phyloP scores from a whole-genome alignment of 2,888 invertebrate genomes.

The Eulithis prunata region DNA sequence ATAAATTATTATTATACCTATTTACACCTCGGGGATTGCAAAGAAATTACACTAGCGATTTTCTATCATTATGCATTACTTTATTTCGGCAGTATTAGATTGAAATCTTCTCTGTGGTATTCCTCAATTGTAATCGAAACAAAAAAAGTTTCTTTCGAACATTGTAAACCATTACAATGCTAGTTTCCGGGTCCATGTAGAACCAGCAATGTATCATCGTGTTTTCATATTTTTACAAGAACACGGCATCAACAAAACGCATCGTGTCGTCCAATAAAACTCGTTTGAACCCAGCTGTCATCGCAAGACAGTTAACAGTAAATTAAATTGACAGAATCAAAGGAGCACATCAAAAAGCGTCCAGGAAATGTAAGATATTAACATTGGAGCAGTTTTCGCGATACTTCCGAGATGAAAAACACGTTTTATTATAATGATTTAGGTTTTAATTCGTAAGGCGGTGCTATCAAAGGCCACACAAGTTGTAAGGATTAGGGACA shows the following conservation, averaged over 20 bases:
- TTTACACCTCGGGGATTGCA: too few relatives aligned
- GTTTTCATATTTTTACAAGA: slow-evolving; percentile 14
- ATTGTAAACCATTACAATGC: too few relatives aligned
- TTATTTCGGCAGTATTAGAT: too few relatives aligned
- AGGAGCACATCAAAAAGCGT: slow-evolving; percentile 49
- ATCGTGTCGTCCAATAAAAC: slow-evolving; percentile 28
- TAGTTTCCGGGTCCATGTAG: too few relatives aligned
- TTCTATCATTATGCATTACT: too few relatives aligned
- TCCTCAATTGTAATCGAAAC: too few relatives aligned
- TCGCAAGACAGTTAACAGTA: slow-evolving; percentile 45
- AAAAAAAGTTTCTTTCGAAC: too few relatives aligned
- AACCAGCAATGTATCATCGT: background rate
- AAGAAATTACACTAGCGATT: too few relatives aligned
- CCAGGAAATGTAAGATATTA: slow-evolving; percentile 47
- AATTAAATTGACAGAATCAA: slow-evolving; percentile 57
- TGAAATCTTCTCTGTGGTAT: too few relatives aligned
- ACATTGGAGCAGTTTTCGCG: slow-evolving; percentile 34
- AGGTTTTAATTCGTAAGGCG: slow-evolving; percentile 27
- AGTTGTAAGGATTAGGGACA: slow-evolving; percentile 13
- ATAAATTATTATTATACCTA: too few relatives aligned
- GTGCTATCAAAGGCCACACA: slow-evolving; percentile 35
- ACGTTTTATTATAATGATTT: slow-evolving; percentile 29
- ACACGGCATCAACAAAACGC: slow-evolving; percentile 16
- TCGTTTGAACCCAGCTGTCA: slow-evolving; percentile 42
- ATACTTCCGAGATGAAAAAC: slow-evolving; percentile 18